Conservation (phyloP, 1,140 invertebrate genomes). For the Drosophila tsacasi region DNA sequence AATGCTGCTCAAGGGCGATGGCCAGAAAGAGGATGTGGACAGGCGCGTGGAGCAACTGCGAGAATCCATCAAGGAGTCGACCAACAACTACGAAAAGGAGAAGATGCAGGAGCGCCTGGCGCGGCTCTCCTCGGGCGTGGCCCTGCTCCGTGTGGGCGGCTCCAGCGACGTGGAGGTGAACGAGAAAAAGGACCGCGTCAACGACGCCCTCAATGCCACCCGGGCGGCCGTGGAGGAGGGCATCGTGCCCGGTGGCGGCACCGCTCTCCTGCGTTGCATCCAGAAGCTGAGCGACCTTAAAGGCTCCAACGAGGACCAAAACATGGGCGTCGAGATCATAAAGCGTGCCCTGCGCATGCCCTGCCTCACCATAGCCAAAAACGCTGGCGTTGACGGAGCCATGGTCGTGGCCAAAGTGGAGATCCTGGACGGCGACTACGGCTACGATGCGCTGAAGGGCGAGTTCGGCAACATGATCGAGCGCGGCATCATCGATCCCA, state of each 20-base stretch:
- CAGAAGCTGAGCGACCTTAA: constrained; percentile 90
- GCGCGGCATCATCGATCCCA: constrained; percentile 99
- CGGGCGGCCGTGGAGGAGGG: constrained; percentile 99
- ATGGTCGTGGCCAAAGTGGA: constrained; percentile 97
- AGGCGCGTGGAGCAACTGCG: constrained; percentile 94
- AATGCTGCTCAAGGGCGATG: constrained; percentile 94
- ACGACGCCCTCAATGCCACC: constrained; percentile 99
- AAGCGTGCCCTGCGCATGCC: constrained; percentile 96
- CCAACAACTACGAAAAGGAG: constrained; percentile 99
- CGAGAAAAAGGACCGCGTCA: constrained; percentile 99
- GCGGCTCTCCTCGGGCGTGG: constrained; percentile 96
- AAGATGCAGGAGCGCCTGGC: constrained; percentile 98
- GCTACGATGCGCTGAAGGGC: constrained; percentile 98
- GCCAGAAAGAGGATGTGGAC: constrained; percentile 94
- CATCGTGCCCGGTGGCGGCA: constrained; percentile 99
- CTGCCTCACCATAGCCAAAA: constrained; percentile 96
- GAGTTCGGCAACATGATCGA: constrained; percentile 98
- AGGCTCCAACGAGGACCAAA: constrained; percentile 93
- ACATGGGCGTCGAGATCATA: constrained; percentile 94
- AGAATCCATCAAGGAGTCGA: constrained; percentile 97
- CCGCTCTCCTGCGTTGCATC: constrained; percentile 96
- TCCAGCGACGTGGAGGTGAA: constrained; percentile 99
- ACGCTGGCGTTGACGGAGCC: constrained; percentile 98
- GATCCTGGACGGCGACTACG: constrained; percentile 90
- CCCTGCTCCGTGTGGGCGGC: constrained; percentile 97